Conservation (phyloP, 2,113 vertebrate genomes). For the Sinocyclocheilus anophthalmus region DNA sequence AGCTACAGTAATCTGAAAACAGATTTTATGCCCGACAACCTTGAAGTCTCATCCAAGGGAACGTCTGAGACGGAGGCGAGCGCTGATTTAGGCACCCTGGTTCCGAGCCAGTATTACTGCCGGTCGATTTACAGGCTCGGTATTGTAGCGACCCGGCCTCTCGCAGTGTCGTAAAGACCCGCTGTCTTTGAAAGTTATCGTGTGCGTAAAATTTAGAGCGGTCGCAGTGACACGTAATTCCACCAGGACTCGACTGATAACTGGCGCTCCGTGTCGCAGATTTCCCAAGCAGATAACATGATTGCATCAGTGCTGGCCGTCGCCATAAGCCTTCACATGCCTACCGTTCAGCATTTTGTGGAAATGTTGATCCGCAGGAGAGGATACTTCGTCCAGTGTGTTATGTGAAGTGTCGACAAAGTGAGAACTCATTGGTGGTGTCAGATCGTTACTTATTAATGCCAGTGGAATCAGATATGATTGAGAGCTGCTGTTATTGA, state of each 20-base stretch:
- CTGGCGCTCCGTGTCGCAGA: conserved; percentile 76
- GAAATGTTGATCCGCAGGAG: conserved; percentile 75
- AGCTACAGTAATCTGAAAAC: conserved; percentile 67
- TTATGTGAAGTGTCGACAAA: conserved; percentile 78
- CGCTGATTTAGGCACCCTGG: conserved; percentile 90
- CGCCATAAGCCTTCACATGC: conserved; percentile 77
- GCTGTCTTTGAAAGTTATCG: conserved; percentile 90
- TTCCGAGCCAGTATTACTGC: conserved; percentile 87
- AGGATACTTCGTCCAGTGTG: conserved; percentile 73
- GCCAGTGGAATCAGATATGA: conserved; percentile 22
- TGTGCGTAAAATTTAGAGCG: conserved; percentile 85
- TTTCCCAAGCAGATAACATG: conserved; percentile 76
- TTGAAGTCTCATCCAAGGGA: conserved; percentile 87
- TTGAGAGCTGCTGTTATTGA: conserved; percentile 5
- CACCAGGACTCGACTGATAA: conserved; percentile 73
- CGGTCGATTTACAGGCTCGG: conserved; percentile 91
- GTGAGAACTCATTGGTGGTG: conserved; percentile 74
- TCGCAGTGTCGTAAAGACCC: conserved; percentile 86
- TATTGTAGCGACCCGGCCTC: conserved; percentile 89
- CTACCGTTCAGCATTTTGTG: conserved; percentile 72
- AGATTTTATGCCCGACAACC: conserved; percentile 79
- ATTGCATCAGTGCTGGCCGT: conserved; percentile 64
- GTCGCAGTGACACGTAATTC: conserved; percentile 84
- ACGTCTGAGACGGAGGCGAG: conserved; percentile 84
- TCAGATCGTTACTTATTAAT: conserved; percentile 1